Conservation (phyloP, 2,888 invertebrate genomes). For the Julus scandinavius region DNA sequence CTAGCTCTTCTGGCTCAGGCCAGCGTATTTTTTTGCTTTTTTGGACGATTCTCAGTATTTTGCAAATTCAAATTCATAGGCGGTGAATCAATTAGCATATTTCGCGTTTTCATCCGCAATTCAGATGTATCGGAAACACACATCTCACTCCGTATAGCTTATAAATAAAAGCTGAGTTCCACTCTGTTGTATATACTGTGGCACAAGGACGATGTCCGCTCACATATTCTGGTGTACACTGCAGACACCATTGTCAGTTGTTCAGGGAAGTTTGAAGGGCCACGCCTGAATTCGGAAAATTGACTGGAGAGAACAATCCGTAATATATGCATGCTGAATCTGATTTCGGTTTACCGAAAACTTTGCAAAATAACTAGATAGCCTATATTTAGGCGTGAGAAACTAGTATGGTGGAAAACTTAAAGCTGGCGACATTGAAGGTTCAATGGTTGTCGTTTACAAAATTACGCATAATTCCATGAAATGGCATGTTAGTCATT, state of each 20-base stretch:
- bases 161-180: not conserved
- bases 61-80: not conserved
- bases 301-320: not conserved
- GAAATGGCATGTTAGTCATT: no score
- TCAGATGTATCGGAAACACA: not conserved
- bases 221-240: not conserved
- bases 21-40: not conserved
- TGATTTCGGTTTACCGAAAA: not conserved
- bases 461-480: not conserved
- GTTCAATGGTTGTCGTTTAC: not conserved
- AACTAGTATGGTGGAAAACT: no score
- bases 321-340: not conserved
- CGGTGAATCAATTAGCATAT: not conserved
- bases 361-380: not conserved
- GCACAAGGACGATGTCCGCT: not conserved
- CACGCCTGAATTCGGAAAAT: constrained; percentile 14
- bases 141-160: not conserved
- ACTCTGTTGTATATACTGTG: not conserved
- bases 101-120: not conserved
- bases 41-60: not conserved
- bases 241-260: not conserved
- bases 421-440: no score
- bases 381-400: not conserved
- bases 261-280: not conserved
- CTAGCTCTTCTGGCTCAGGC: not conserved